Conservation (phyloP, 2,113 vertebrate species). For the Puffinus mauretanicus region DNA sequence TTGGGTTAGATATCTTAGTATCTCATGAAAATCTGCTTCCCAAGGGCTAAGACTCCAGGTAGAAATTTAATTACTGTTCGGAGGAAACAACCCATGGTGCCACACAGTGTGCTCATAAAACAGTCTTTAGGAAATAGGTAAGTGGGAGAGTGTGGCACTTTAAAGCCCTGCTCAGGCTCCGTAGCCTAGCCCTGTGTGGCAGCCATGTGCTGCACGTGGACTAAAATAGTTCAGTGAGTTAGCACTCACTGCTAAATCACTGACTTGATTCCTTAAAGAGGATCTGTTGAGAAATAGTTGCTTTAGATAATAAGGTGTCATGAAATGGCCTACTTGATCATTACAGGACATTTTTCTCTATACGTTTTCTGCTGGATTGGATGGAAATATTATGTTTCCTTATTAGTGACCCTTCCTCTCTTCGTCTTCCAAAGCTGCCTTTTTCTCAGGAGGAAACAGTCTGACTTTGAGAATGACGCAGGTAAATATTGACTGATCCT, state of each 20-base stretch:
- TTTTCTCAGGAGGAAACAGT: background rate
- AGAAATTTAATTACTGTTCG: background rate
- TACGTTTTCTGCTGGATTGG: background rate
- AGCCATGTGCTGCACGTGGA: background rate
- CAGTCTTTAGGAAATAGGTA: background rate
- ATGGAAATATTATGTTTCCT: background rate
- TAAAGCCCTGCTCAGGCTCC: background rate
- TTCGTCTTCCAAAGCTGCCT: background rate
- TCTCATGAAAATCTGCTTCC: background rate
- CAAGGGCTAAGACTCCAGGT: background rate
- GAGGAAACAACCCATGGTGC: background rate
- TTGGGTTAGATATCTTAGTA: background rate
- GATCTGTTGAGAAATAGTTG: background rate
- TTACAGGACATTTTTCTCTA: background rate
- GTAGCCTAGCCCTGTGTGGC: background rate
- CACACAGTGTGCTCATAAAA: background rate
- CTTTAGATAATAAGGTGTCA: background rate
- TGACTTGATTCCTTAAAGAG: background rate
- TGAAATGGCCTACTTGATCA: background rate
- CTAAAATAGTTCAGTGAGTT: background rate
- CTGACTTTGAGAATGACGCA: background rate
- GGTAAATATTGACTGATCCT: background rate
- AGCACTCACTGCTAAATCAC: too few species aligned
- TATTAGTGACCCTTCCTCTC: background rate
- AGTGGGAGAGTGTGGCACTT: background rate